Evolutionary conservation across 2,797 vertebrate genomes (phyloP), one percentile per base, ranked within the genome.

Genomic region (Setipinna tenuifilis): DNA sequence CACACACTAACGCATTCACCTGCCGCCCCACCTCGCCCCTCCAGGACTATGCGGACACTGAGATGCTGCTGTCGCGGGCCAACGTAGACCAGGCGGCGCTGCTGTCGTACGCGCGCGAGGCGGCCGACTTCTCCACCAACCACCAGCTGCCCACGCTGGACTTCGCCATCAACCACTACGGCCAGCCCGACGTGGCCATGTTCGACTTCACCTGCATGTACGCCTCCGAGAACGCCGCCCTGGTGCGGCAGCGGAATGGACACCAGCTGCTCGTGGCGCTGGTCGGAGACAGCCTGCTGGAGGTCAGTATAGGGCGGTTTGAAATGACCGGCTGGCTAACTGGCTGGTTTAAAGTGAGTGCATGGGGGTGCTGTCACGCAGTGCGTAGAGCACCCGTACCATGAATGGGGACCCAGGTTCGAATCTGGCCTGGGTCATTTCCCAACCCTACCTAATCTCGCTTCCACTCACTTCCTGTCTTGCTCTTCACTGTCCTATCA

Each of bases 161-260:
- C 89, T 99, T 99, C 0, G 98, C 98, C 94, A 99, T 99, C 92
- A 99, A 99, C 92, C 98, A 99, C 93, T 99, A 99, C 0, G 98
- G 98, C 35, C 98, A 99, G 94, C 98, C 98, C 0, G 98, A 99
- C 0, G 98, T 99, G 46, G 98, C 98, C 92, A 99, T 99, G 98
- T 99, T 99, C 35, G 98, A 99, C 94, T 99, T 99, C 92, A 99
- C 98, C 0, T 99, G 98, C 93, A 99, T 99, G 98, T 99, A 99
- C 0, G 98, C 98, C 0, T 99, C 98, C 0, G 98, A 99, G 93
- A 99, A 99, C 0, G 98, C 98, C 0, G 98, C 98, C 0, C 94
- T 99, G 90, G 97, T 99, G 87, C 97, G 98, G 46, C 97, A 99
- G 87, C 96, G 97, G 87, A 93, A 95, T 0, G 96, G 97, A 19